Conservation (phyloP, 2,888 invertebrate genomes). For the Elegia similella region DNA sequence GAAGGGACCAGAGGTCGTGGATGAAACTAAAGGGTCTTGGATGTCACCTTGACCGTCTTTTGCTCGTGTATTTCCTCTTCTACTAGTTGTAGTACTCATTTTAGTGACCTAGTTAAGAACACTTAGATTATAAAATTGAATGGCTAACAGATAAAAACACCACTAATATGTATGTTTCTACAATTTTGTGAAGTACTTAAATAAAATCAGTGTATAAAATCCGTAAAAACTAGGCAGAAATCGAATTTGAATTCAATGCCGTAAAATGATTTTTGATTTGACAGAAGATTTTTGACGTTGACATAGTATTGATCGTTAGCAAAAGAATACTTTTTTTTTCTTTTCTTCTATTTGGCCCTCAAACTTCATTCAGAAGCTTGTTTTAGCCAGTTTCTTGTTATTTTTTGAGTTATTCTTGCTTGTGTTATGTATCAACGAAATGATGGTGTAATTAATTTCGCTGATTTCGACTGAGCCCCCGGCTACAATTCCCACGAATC, state of each 20-base stretch:
- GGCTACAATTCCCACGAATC: too few species aligned
- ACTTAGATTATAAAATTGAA: background rate
- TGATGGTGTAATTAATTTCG: too few species aligned
- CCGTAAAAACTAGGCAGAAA: background rate
- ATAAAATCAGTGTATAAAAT: background rate
- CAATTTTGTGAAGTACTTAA: background rate
- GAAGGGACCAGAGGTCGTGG: conserved; percentile 49
- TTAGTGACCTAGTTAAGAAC: conserved; percentile 31
- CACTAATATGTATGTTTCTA: background rate
- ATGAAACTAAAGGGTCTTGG: conserved; percentile 68
- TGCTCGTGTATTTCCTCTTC: conserved; percentile 33
- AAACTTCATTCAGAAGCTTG: too few species aligned
- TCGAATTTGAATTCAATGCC: conserved; percentile 14
- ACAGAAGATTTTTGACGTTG: background rate
- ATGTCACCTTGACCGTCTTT: conserved; percentile 58
- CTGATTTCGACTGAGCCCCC: too few species aligned
- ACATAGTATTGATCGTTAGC: background rate
- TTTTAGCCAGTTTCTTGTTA: too few species aligned
- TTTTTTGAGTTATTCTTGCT: too few species aligned
- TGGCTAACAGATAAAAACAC: background rate
- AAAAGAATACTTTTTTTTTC: too few species aligned
- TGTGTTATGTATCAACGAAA: too few species aligned
- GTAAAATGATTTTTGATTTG: background rate
- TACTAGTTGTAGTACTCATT: conserved; percentile 45
- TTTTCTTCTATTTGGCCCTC: too few species aligned